These are phyloP conservation scores for Pantala flavescens DNA, from an alignment of 1,140 invertebrate genomes.

Conservation along the genomic window DNA sequence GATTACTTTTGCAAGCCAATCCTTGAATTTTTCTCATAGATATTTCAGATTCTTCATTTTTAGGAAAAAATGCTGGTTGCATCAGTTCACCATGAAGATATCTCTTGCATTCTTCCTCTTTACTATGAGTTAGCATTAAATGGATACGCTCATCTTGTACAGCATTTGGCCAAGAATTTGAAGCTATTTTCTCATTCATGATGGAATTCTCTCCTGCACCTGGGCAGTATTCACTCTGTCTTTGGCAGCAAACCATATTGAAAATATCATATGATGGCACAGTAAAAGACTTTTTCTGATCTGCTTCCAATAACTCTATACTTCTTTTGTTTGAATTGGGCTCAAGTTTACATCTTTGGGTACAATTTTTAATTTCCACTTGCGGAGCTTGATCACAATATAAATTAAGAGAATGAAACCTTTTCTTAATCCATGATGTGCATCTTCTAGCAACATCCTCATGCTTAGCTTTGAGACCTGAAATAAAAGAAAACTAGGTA, in stretches of 20 bases:
- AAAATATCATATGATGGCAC: background rate
- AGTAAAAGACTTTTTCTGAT: no score
- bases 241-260: background rate
- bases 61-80: slow-evolving; percentile 30
- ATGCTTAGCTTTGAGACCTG: background rate
- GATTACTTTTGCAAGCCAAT: slow-evolving; percentile 48
- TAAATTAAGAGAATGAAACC: background rate
- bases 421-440: background rate
- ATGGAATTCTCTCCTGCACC: background rate
- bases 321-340: no score
- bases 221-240: background rate
- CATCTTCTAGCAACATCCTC: background rate
- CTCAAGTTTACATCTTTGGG: background rate
- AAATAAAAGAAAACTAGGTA: no score
- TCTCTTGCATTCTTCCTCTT: slow-evolving; percentile 28
- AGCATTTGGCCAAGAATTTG: background rate
- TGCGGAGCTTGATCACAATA: background rate
- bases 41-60: slow-evolving; percentile 18
- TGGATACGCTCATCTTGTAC: background rate
- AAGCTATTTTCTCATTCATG: background rate
- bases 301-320: no score
- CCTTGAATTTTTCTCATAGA: slow-evolving; percentile 25
- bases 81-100: slow-evolving; percentile 34
- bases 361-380: background rate
- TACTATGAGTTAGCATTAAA: background rate